A percentile compares a stretch with the other conserved stretches of the same genome.
phyloP scores from a whole-genome alignment of 2,797 vertebrate species.

The Etheostoma perlongum region DNA sequence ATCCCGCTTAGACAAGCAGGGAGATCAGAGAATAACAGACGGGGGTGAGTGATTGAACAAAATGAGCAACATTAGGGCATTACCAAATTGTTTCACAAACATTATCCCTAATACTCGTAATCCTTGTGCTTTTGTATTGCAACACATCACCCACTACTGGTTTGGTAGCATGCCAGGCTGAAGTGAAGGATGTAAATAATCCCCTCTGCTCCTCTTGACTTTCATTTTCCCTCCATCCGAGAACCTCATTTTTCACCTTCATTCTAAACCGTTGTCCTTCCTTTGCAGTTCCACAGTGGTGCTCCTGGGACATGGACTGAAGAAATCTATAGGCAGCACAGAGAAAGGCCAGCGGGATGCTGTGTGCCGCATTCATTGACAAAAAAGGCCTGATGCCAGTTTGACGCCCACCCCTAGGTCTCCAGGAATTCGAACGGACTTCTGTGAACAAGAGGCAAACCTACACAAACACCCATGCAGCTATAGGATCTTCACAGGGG shows the following conservation, averaged over 20 bases:
- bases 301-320: slow-evolving; percentile 56
- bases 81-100: slow-evolving; percentile 61
- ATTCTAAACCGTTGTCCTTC: slow-evolving; percentile 65
- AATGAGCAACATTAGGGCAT: slow-evolving; percentile 54
- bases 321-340: slow-evolving; percentile 70
- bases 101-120: slow-evolving; percentile 57
- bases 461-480: slow-evolving; percentile 81
- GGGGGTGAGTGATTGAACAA: slow-evolving; percentile 44
- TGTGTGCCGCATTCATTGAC: slow-evolving; percentile 72
- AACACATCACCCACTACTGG: slow-evolving; percentile 57
- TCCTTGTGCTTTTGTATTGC: slow-evolving; percentile 54
- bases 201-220: slow-evolving; percentile 51
- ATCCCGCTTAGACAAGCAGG: slow-evolving; percentile 54
- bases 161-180: slow-evolving; percentile 52
- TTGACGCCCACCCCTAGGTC: slow-evolving; percentile 83
- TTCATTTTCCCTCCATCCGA: slow-evolving; percentile 54
- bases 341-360: slow-evolving; percentile 77
- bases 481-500: slow-evolving; percentile 74
- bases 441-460: slow-evolving; percentile 84
- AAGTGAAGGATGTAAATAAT: slow-evolving; percentile 65
- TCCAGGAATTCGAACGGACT: slow-evolving; percentile 86
- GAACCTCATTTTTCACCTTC: slow-evolving; percentile 77
- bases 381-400: slow-evolving; percentile 79
- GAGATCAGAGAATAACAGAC: slow-evolving; percentile 54
- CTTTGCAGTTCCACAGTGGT: slow-evolving; percentile 57